Evolutionary conservation across 2,113 vertebrate species (phyloP).

Genomic region (Elaphurus davidianus): DNA sequence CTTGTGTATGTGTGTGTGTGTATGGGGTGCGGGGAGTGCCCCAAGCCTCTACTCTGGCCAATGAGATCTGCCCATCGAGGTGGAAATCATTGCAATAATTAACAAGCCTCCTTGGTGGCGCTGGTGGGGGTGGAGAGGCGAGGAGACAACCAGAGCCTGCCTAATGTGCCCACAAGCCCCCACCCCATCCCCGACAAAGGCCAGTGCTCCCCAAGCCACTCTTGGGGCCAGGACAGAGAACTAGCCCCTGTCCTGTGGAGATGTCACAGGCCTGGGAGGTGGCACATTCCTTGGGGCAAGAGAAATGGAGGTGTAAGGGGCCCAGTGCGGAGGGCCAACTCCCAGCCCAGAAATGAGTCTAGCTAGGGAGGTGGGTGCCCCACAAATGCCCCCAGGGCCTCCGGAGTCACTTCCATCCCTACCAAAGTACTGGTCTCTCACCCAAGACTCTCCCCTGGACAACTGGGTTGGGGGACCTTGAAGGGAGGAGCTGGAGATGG

Average conservation of each 20-base stretch:
- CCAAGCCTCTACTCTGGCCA: neutral
- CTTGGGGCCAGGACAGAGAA: neutral
- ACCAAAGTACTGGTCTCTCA: neutral
- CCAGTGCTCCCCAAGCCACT: neutral
- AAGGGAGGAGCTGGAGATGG: neutral
- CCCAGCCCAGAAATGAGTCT: neutral
- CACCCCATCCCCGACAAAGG: neutral
- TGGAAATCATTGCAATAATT: constrained; percentile 15
- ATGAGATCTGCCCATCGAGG: neutral
- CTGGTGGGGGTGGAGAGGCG: neutral
- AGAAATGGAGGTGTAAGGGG: neutral
- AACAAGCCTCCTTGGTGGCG: neutral
- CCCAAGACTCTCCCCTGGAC: neutral
- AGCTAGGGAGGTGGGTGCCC: neutral
- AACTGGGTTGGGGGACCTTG: fast-evolving
- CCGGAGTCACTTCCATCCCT: neutral
- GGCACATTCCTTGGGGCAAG: neutral
- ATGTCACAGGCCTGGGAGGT: neutral
- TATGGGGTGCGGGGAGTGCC: neutral
- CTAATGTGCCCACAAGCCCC: neutral
- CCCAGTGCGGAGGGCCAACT: neutral
- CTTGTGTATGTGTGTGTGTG: fast-evolving
- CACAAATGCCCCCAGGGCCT: neutral
- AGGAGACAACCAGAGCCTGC: neutral
- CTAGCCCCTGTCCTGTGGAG: neutral